phyloP scores from a whole-genome alignment of 2,888 invertebrate genomes.

The Gymnocheta viridis region DNA sequence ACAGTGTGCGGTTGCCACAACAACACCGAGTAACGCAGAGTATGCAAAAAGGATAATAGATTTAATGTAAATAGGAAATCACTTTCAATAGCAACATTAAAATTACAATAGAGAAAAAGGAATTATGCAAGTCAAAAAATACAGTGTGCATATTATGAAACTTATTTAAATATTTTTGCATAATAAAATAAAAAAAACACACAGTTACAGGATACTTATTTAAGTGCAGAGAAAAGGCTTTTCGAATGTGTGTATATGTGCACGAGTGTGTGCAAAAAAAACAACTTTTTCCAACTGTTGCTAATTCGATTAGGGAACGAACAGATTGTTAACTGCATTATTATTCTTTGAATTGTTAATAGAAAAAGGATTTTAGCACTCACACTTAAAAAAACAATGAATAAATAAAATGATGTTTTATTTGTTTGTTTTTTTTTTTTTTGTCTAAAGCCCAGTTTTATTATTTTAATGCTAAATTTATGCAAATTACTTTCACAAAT shows the following conservation, averaged over 20 bases:
- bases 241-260: not conserved
- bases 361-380: slow-evolving; percentile 29
- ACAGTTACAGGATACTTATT: not conserved
- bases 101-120: not conserved
- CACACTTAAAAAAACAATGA: slow-evolving; percentile 28
- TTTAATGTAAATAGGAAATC: slow-evolving; percentile 11
- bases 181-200: not conserved
- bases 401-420: slow-evolving; percentile 22
- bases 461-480: slow-evolving; percentile 58
- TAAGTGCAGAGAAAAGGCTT: slow-evolving; percentile 22
- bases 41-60: slow-evolving; percentile 25
- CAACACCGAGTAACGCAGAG: not conserved
- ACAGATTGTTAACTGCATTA: slow-evolving; percentile 14
- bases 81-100: slow-evolving; percentile 17
- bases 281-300: slow-evolving; percentile 75
- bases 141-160: slow-evolving; percentile 27
- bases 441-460: not conserved
- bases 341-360: slow-evolving; percentile 1
- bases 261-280: slow-evolving; percentile 6
- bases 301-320: slow-evolving; percentile 79
- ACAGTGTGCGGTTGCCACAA: slow-evolving; percentile 35
- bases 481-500: slow-evolving; percentile 53
- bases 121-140: slow-evolving; percentile 1
- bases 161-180: slow-evolving; percentile 31
- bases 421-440: slow-evolving; percentile 1